Conservation (phyloP, 1,140 invertebrate species). For the Vanessa tameamea region DNA sequence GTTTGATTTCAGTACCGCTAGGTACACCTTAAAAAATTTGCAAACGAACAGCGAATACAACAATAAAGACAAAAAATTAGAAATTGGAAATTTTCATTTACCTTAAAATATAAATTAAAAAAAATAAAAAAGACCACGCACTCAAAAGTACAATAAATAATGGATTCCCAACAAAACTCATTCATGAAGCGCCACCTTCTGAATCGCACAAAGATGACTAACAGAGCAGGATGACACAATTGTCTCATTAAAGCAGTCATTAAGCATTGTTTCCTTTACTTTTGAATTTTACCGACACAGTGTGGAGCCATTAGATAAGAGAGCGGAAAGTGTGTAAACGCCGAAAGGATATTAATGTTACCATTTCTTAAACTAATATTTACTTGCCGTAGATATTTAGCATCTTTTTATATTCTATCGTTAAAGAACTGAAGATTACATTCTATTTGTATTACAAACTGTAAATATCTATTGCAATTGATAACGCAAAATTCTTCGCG, state of each 20-base stretch:
- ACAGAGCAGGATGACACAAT: slow-evolving; percentile 45
- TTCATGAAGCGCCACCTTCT: slow-evolving; percentile 45
- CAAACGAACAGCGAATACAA: too few relatives aligned
- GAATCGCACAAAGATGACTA: slow-evolving; percentile 19
- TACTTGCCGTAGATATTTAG: too few relatives aligned
- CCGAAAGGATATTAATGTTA: neutral
- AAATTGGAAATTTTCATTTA: too few relatives aligned
- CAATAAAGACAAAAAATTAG: too few relatives aligned
- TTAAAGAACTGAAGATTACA: too few relatives aligned
- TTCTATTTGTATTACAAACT: too few relatives aligned
- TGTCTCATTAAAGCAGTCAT: slow-evolving; percentile 63
- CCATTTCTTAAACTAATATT: neutral
- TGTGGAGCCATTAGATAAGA: slow-evolving; percentile 41
- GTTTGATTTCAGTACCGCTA: too few relatives aligned
- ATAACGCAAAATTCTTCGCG: too few relatives aligned
- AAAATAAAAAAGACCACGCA: neutral
- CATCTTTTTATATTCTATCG: too few relatives aligned
- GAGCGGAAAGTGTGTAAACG: neutral
- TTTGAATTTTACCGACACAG: slow-evolving; percentile 58
- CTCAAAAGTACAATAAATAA: neutral
- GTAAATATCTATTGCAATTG: too few relatives aligned
- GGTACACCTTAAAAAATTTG: too few relatives aligned
- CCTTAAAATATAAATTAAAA: neutral
- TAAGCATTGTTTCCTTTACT: slow-evolving; percentile 67
- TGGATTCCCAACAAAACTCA: slow-evolving; percentile 20